Evolutionary conservation across 1,140 invertebrate genomes (phyloP).

Genomic region (Cydia fagiglandana): DNA sequence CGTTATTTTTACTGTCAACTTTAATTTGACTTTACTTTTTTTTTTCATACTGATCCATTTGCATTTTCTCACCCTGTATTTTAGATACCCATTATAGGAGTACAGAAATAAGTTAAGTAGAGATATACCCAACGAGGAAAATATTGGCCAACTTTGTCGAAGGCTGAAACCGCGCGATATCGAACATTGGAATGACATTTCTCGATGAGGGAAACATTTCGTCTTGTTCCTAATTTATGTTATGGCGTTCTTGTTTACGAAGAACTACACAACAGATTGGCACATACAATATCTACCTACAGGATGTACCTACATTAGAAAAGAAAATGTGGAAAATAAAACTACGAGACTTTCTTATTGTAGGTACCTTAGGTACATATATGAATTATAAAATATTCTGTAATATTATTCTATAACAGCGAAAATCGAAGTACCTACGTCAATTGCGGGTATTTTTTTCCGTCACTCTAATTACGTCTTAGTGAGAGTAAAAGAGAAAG

Average conservation of each 20-base stretch:
- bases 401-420: no score
- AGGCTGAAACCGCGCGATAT: slow-evolving; percentile 7
- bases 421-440: no score
- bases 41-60: neutral
- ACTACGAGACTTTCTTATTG: no score
- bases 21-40: no score
- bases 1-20: no score
- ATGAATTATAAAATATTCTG: no score
- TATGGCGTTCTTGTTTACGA: slow-evolving; percentile 17
- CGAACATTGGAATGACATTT: slow-evolving; percentile 22
- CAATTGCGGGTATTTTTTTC: no score
- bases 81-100: neutral
- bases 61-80: neutral
- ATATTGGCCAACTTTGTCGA: neutral
- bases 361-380: no score
- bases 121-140: neutral
- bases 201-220: slow-evolving; percentile 25
- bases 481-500: no score
- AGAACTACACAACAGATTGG: neutral
- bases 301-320: no score
- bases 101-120: neutral
- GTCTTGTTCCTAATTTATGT: slow-evolving; percentile 9
- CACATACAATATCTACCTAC: neutral
- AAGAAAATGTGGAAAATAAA: no score
- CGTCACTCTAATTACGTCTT: no score